phyloP scores from a whole-genome alignment of 2,797 vertebrate genomes.

The Galago senegalensis region DNA sequence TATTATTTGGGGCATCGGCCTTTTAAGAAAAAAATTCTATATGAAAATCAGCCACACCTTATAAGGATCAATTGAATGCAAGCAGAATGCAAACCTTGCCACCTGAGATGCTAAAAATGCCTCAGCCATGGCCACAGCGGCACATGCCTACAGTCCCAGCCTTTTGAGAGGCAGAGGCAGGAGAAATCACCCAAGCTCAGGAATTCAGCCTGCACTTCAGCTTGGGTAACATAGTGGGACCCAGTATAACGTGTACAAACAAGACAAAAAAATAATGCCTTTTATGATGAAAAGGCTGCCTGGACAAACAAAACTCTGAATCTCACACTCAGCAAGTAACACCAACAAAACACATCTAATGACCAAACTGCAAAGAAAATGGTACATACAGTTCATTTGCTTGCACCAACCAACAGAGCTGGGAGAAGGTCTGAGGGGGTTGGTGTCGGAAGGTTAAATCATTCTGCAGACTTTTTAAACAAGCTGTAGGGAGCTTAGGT shows the following conservation, averaged over 20 bases:
- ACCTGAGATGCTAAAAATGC: not conserved
- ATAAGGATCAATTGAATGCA: not conserved
- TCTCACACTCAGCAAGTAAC: not conserved
- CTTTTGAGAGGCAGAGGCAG: not conserved
- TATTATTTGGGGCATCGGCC: not conserved
- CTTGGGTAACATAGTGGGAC: not conserved
- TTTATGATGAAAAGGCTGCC: constrained; percentile 34
- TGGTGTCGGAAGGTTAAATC: not conserved
- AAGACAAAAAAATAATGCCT: not conserved
- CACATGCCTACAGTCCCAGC: not conserved
- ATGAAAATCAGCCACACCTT: not conserved
- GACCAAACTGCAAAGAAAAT: constrained; percentile 15
- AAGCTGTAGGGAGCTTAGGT: not conserved
- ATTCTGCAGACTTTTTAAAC: not conserved
- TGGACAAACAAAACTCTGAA: constrained; percentile 43
- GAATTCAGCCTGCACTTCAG: not conserved
- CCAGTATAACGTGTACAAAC: not conserved
- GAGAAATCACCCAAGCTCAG: not conserved
- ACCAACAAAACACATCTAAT: constrained; percentile 9
- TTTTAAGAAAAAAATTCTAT: not conserved
- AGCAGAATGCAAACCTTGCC: constrained; percentile 32
- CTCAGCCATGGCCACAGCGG: not conserved
- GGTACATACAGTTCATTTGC: not conserved
- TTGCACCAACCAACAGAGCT: not conserved
- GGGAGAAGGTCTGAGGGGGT: not conserved